Base-by-base conservation (phyloP, 1,140 invertebrate species). In the Plectrocnemia conspersa region DNA sequence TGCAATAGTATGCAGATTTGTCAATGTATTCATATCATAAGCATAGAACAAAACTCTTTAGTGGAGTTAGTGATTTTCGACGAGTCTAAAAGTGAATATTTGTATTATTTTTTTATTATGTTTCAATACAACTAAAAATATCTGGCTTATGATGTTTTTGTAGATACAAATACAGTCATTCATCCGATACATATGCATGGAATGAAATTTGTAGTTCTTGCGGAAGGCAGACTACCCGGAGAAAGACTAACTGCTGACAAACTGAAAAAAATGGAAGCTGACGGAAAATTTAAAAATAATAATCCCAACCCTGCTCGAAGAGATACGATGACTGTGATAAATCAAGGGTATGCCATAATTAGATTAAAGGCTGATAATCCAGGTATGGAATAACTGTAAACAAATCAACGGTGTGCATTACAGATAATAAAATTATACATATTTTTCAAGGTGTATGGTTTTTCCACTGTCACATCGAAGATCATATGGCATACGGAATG, bases 401-500 rank as follows among this genome's bases (percentile, higher is more conserved):
- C n/a, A n/a, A n/a, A n/a, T n/a, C n/a, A n/a, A n/a, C n/a, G n/a
- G n/a, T n/a, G n/a, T n/a, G n/a, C n/a, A n/a, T n/a, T n/a, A n/a
- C n/a, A n/a, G n/a, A n/a, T n/a, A n/a, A n/a, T n/a, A n/a, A n/a
- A n/a, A n/a, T n/a, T n/a, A 7, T n/a, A 7, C n/a, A 29, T 7
- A 29, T n/a, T n/a, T n/a, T n/a, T n/a, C 19, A 18, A 56, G 54
- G 54, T 10, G 2, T 13, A 13, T 57, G 55, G 55, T 19, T 57
- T 15, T 19, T 57, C 11, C 55, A 57, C 35, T 57, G 55, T 46
- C 55, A 57, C 27, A 22, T 57, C 3, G 55, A 57, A 36, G 48
- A 57, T 52, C 55, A 57, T 21, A 57, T 57, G 55, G 24, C 38
- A 11, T 57, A 45, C 27, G 55, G 55, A 6, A 57, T 57, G 55